These are phyloP conservation scores for Cremastinae sp. DNA, from an alignment of 2,888 invertebrate species.

Conservation along the genomic window DNA sequence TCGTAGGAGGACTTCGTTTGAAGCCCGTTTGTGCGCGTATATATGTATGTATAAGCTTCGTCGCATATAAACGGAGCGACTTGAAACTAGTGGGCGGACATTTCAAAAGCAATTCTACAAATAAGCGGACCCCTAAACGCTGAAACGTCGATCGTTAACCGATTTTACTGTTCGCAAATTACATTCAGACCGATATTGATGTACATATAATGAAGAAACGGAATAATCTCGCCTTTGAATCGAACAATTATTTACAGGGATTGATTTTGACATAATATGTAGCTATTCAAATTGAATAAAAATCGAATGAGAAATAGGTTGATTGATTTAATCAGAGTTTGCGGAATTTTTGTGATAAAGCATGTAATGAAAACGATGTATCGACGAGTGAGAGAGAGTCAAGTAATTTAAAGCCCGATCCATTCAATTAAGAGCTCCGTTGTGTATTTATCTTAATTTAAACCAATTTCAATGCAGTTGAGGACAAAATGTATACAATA, in stretches of 20 bases:
- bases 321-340: too few relatives aligned
- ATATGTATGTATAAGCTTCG: slow-evolving; percentile 5
- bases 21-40: too few relatives aligned
- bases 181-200: slow-evolving; percentile 10
- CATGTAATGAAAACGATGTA: too few relatives aligned
- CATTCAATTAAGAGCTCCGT: too few relatives aligned
- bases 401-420: too few relatives aligned
- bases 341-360: too few relatives aligned
- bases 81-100: slow-evolving; percentile 42
- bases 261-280: not conserved
- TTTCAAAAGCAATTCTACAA: slow-evolving; percentile 40
- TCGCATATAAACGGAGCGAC: slow-evolving; percentile 11
- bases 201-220: not conserved
- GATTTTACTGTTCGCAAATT: slow-evolving; percentile 48
- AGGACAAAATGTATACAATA: too few relatives aligned
- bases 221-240: slow-evolving; percentile 25
- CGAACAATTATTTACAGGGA: slow-evolving; percentile 1
- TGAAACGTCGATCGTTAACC: slow-evolving; percentile 47
- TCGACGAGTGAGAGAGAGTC: too few relatives aligned
- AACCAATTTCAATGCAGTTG: too few relatives aligned
- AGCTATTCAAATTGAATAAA: too few relatives aligned
- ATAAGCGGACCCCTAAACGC: slow-evolving; percentile 20
- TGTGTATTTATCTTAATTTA: too few relatives aligned
- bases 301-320: too few relatives aligned
- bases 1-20: slow-evolving; percentile 11